Conservation (phyloP, 2,113 vertebrate genomes). For the Odobenus rosmarus region DNA sequence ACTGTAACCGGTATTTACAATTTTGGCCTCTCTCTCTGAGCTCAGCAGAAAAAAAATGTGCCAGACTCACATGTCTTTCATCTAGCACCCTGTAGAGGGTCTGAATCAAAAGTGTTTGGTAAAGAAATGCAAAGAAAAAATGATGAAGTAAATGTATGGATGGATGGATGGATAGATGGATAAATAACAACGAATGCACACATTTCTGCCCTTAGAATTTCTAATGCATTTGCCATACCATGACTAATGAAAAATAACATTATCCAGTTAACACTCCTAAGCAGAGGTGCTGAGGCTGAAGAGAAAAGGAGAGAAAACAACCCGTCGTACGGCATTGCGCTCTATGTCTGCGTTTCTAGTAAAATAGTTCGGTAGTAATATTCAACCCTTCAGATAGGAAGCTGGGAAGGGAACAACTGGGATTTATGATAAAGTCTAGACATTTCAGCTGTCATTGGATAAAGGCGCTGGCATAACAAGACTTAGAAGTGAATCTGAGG, state of each 20-base stretch:
- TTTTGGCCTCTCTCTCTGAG: not conserved
- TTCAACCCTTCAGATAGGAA: not conserved
- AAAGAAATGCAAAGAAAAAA: not conserved
- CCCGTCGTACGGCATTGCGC: not conserved
- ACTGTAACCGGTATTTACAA: not conserved
- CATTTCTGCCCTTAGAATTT: constrained; percentile 48
- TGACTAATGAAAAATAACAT: constrained; percentile 50
- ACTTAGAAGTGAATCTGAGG: not conserved
- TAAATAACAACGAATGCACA: not conserved
- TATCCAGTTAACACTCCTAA: constrained; percentile 47
- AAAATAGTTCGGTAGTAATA: not conserved
- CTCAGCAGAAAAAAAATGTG: constrained; percentile 21
- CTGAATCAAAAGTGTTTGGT: not conserved
- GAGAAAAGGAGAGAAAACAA: not conserved
- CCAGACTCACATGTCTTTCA: not conserved
- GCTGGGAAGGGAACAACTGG: not conserved
- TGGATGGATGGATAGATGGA: not conserved
- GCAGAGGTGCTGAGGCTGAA: constrained; percentile 54
- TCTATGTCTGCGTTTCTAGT: not conserved
- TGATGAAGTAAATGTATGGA: not conserved
- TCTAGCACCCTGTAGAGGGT: not conserved
- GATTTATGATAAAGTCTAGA: not conserved
- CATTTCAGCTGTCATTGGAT: not conserved
- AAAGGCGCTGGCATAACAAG: not conserved
- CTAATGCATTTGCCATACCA: constrained; percentile 20